Conservation (phyloP, 2,888 invertebrate species). For the Ephialtes manifestator region DNA sequence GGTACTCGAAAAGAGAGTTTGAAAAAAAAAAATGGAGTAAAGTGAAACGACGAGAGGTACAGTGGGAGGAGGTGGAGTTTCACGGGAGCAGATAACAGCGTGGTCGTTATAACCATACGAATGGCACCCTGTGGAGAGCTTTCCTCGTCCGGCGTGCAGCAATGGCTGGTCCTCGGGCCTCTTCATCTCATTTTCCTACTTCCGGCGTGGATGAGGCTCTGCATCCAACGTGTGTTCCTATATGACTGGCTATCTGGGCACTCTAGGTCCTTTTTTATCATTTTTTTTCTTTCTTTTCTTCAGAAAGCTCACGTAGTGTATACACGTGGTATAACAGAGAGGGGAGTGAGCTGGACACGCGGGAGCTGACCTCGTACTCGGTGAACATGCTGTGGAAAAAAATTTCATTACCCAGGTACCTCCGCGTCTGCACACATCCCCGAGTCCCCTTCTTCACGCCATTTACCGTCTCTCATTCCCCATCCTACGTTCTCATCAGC, state of each 20-base stretch:
- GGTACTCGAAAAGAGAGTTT: constrained; percentile 26
- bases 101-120: constrained; percentile 64
- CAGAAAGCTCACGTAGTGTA: constrained; percentile 28
- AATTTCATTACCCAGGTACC: constrained; percentile 62
- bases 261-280: constrained; percentile 17
- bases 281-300: constrained; percentile 36
- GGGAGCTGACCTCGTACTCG: constrained; percentile 59
- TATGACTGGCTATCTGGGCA: constrained; percentile 31
- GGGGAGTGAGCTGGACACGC: constrained; percentile 46
- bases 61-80: constrained; percentile 45
- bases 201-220: constrained; percentile 38
- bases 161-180: constrained; percentile 7
- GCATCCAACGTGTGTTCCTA: constrained; percentile 34
- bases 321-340: neutral
- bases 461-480: constrained; percentile 2
- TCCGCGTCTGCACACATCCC: constrained; percentile 44
- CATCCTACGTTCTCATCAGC: constrained; percentile 26
- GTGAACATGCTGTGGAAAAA: constrained; percentile 60
- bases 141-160: constrained; percentile 42
- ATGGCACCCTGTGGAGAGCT: constrained; percentile 63
- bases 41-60: constrained; percentile 30
- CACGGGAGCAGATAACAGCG: constrained; percentile 57
- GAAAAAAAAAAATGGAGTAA: constrained; percentile 24
- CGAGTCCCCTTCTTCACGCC: constrained; percentile 35
- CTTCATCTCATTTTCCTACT: constrained; percentile 59